These are phyloP conservation scores for Papilio protenor DNA, from an alignment of 2,888 invertebrate species.

Conservation along the genomic window DNA sequence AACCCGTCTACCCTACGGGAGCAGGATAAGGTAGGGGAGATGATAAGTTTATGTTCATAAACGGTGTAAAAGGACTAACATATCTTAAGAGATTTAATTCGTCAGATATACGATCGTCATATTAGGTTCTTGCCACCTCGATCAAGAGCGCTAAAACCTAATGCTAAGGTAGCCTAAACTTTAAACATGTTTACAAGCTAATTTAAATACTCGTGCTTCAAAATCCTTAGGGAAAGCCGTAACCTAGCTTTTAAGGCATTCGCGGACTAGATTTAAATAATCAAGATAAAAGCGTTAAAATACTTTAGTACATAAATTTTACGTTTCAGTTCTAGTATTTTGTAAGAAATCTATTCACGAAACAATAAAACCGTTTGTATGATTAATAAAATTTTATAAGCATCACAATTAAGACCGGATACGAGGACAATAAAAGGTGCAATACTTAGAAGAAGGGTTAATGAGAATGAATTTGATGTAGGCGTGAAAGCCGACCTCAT, in stretches of 20 bases:
- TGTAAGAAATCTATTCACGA: not conserved
- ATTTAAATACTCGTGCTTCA: constrained; percentile 10
- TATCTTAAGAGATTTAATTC: no score
- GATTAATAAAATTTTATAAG: constrained; percentile 1
- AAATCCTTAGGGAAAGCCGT: not conserved
- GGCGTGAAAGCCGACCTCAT: constrained; percentile 41
- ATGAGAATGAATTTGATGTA: constrained; percentile 30
- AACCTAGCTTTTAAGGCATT: not conserved
- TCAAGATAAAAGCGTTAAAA: not conserved
- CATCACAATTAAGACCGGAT: constrained; percentile 27
- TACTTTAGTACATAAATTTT: not conserved
- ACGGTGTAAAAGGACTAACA: no score
- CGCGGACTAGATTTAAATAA: not conserved
- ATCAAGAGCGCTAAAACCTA: not conserved
- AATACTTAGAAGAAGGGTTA: constrained; percentile 33
- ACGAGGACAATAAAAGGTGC: constrained; percentile 18
- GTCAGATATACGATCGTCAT: no score
- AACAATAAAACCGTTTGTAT: not conserved
- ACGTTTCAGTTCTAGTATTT: not conserved
- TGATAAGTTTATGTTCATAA: no score
- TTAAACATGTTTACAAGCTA: not conserved
- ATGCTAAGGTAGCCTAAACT: not conserved
- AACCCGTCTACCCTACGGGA: no score
- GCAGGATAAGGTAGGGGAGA: no score
- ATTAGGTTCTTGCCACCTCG: no score